A percentile compares a stretch with the other conserved stretches of the same genome.
Evolutionary conservation across 2,797 vertebrate species (phyloP).

Genomic region (Mus spretus): DNA sequence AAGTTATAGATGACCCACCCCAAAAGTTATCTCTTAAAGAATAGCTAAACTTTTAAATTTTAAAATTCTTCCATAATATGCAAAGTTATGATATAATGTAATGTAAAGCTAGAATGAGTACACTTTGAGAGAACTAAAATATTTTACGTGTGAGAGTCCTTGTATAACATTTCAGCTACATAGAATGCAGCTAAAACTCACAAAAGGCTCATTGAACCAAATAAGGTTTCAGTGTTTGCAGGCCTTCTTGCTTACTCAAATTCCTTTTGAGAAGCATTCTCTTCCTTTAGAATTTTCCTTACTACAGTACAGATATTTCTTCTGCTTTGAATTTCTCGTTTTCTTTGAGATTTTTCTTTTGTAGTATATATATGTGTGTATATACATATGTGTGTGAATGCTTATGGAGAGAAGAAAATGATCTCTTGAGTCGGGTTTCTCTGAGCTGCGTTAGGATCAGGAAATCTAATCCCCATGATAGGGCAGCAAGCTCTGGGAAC

Average conservation of each 20-base stretch:
- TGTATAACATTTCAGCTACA: conserved; percentile 35
- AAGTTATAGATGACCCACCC: conserved; percentile 1
- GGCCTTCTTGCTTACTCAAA: not conserved
- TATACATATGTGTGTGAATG: not conserved
- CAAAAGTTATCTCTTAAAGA: conserved; percentile 25
- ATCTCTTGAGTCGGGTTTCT: not conserved
- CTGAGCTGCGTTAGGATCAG: not conserved
- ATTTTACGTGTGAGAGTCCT: conserved; percentile 37
- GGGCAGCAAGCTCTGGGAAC: not conserved
- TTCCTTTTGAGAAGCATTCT: conserved; percentile 11
- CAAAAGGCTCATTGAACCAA: conserved; percentile 3
- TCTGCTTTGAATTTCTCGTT: conserved; percentile 37
- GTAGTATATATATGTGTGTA: not conserved
- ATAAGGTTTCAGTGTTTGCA: not conserved
- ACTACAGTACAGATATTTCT: not conserved
- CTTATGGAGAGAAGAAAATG: not conserved
- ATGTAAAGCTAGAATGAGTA: conserved; percentile 44
- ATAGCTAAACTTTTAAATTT: conserved; percentile 29
- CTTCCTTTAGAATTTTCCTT: conserved; percentile 1
- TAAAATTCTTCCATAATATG: conserved; percentile 54
- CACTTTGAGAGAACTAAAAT: conserved; percentile 7
- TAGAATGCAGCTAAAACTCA: conserved; percentile 46
- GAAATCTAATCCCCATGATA: too few species aligned
- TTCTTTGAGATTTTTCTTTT: not conserved
- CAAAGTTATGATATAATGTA: conserved; percentile 26